Percentiles rank a stretch among this genome's conserved stretches.
Conservation (phyloP, 2,888 invertebrate genomes). For the Bimastos eiseni region DNA sequence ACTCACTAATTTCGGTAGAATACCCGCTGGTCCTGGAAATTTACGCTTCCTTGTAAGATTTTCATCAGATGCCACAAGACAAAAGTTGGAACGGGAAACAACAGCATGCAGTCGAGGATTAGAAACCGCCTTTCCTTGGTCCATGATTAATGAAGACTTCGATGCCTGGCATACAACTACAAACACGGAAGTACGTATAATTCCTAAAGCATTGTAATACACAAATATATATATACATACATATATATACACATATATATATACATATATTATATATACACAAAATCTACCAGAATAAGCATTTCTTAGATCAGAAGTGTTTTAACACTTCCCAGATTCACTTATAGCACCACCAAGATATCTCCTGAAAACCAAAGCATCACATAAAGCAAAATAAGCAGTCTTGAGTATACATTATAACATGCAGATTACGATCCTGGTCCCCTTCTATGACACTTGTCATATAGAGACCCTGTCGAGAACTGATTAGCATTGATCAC, state of each 20-base stretch:
- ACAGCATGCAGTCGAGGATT: not conserved
- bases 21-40: constrained; percentile 59
- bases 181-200: not conserved
- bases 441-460: not conserved
- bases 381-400: not conserved
- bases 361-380: not conserved
- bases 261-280: too few relatives aligned
- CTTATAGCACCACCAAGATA: constrained; percentile 5
- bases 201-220: not conserved
- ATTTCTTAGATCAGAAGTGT: too few relatives aligned
- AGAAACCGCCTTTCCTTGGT: not conserved
- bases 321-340: not conserved
- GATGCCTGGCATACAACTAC: not conserved
- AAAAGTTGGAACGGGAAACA: not conserved
- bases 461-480: not conserved
- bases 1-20: constrained; percentile 53
- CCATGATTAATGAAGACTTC: not conserved
- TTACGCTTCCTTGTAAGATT: constrained; percentile 45
- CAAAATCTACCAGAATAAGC: too few relatives aligned
- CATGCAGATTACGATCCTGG: not conserved
- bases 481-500: constrained; percentile 2
- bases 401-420: not conserved
- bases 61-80: constrained; percentile 46
- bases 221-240: too few relatives aligned
- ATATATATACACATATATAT: too few relatives aligned